A percentile compares a stretch with the other conserved stretches of the same genome.
phyloP scores from a whole-genome alignment of 2,797 vertebrate genomes.

The Falco berigora region DNA sequence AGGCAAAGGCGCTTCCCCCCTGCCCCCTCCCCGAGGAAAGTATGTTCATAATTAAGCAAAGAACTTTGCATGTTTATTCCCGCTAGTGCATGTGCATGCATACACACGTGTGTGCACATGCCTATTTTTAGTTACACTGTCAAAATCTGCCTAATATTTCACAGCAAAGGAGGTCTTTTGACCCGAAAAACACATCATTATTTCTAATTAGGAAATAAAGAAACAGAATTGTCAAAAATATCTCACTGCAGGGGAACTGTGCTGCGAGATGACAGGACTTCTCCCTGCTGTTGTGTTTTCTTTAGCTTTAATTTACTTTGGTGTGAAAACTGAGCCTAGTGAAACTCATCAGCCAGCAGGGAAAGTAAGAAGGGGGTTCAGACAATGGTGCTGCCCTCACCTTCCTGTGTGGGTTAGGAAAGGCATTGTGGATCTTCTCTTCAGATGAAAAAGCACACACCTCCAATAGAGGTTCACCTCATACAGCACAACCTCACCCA shows the following conservation, averaged over 20 bases:
- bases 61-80: background rate
- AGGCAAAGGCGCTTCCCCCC: background rate
- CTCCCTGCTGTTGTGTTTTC: conserved; percentile 7
- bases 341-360: background rate
- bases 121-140: conserved; percentile 32
- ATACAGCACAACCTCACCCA: background rate
- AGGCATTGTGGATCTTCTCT: background rate
- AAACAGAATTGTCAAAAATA: background rate
- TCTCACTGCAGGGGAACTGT: background rate
- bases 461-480: background rate
- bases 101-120: background rate
- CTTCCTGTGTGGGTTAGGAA: background rate
- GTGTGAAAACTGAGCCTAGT: background rate
- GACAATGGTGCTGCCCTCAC: background rate
- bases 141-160: conserved; percentile 18
- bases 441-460: background rate
- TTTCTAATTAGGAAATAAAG: conserved; percentile 51
- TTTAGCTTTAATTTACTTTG: background rate
- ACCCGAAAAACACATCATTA: conserved; percentile 27
- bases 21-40: background rate
- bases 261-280: background rate
- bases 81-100: background rate
- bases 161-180: conserved; percentile 12
- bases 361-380: background rate
- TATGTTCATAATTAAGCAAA: conserved; percentile 19